phyloP scores from a whole-genome alignment of 2,888 invertebrate species.

The Drosophila pseudotalamancana region DNA sequence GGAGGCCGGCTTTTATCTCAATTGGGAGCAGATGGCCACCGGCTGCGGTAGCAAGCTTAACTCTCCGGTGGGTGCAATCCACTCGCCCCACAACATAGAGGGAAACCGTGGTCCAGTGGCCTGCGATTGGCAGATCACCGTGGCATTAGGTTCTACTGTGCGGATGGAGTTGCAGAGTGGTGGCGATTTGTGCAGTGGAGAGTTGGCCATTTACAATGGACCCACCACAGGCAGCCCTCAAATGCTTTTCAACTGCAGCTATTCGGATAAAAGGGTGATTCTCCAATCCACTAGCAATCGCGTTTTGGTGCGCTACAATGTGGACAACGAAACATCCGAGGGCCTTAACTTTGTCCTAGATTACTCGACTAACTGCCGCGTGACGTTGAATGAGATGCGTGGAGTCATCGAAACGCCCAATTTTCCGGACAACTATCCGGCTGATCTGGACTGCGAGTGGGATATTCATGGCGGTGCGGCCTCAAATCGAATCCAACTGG shows the following conservation, averaged over 20 bases:
- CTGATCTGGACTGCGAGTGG: slow-evolving; percentile 90
- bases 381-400: slow-evolving; percentile 72
- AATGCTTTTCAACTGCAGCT: slow-evolving; percentile 64
- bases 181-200: slow-evolving; percentile 85
- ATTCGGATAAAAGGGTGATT: not conserved
- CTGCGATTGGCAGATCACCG: slow-evolving; percentile 92
- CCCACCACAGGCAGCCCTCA: slow-evolving; percentile 42
- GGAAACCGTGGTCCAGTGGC: slow-evolving; percentile 89
- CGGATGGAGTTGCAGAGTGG: slow-evolving; percentile 87
- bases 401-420: slow-evolving; percentile 96
- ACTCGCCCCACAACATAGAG: slow-evolving; percentile 91
- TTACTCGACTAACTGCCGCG: slow-evolving; percentile 73
- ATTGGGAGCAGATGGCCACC: slow-evolving; percentile 88
- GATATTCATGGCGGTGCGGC: slow-evolving; percentile 89
- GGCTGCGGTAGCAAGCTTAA: slow-evolving; percentile 93
- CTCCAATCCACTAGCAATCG: slow-evolving; percentile 71
- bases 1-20: slow-evolving; percentile 89
- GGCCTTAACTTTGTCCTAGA: slow-evolving; percentile 71
- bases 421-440: slow-evolving; percentile 90
- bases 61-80: slow-evolving; percentile 89
- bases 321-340: slow-evolving; percentile 35
- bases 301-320: slow-evolving; percentile 74
- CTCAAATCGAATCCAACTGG: slow-evolving; percentile 92
- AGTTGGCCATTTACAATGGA: slow-evolving; percentile 84
- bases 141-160: slow-evolving; percentile 88